Conservation (phyloP, 2,797 vertebrate species). For the Trematomus bernacchii region DNA sequence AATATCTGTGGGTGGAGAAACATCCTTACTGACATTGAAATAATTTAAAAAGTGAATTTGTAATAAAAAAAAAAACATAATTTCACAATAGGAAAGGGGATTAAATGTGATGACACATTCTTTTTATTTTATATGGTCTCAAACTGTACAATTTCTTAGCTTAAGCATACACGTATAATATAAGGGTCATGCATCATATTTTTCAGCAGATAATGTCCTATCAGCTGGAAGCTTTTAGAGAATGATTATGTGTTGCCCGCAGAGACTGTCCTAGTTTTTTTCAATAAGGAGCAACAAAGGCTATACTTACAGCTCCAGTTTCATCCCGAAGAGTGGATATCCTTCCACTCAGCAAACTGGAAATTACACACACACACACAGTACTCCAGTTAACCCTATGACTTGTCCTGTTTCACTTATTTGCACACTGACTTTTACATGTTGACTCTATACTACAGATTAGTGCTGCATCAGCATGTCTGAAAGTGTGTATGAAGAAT, state of each 20-base stretch:
- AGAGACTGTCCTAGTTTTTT: slow-evolving; percentile 31
- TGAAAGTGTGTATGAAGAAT: slow-evolving; percentile 1
- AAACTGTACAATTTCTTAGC: not conserved
- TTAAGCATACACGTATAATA: not conserved
- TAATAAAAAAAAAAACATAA: no score
- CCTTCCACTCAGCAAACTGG: slow-evolving; percentile 97
- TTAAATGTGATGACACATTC: no score
- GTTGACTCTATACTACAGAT: slow-evolving; percentile 7
- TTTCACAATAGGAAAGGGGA: no score
- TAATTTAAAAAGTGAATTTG: not conserved
- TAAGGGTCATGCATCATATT: slow-evolving; percentile 3
- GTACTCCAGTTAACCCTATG: slow-evolving; percentile 34
- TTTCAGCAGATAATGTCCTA: slow-evolving; percentile 2
- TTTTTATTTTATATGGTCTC: not conserved
- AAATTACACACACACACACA: slow-evolving; percentile 63
- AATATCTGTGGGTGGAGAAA: slow-evolving; percentile 91
- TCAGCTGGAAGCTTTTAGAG: slow-evolving; percentile 1
- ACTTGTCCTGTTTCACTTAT: slow-evolving; percentile 52
- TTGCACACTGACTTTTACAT: not conserved
- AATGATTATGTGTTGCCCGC: slow-evolving; percentile 6
- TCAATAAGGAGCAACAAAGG: slow-evolving; percentile 38
- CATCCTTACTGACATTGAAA: not conserved
- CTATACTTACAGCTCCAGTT: slow-evolving; percentile 98
- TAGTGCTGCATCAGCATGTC: slow-evolving; percentile 5
- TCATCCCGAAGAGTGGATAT: slow-evolving; percentile 99